Percentiles rank a stretch among this genome's conserved stretches.
Evolutionary conservation across 2,797 vertebrate species (phyloP).

Genomic region (Passerculus sandwichensis): DNA sequence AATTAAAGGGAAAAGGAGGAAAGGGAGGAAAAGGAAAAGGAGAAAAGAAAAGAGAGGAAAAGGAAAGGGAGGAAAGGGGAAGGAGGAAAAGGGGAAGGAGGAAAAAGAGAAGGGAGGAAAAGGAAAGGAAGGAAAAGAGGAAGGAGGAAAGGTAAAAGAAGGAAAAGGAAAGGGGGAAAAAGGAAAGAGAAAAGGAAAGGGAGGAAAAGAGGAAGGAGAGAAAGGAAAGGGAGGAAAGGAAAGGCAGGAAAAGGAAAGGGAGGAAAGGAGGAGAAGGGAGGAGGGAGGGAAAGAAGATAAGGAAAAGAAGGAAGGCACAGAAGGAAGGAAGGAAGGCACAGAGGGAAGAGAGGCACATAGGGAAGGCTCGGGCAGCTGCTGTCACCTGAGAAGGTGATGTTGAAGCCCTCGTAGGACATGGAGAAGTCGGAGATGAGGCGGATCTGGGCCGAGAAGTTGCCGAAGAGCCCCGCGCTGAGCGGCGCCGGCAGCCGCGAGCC

Average conservation of each 20-base stretch:
- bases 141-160: accelerated
- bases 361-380: accelerated
- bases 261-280: too few relatives aligned
- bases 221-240: too few relatives aligned
- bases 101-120: accelerated
- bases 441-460: constrained; percentile 96
- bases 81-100: accelerated
- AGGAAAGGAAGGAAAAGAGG: too few relatives aligned
- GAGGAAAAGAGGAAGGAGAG: too few relatives aligned
- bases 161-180: too few relatives aligned
- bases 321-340: too few relatives aligned
- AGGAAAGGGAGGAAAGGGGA: background rate
- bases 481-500: constrained; percentile 91
- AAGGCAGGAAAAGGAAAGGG: too few relatives aligned
- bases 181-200: too few relatives aligned
- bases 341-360: accelerated
- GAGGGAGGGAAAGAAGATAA: too few relatives aligned
- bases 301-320: too few relatives aligned
- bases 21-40: too few relatives aligned
- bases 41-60: too few relatives aligned
- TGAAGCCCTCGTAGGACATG: constrained; percentile 98
- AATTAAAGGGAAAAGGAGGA: accelerated
- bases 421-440: constrained; percentile 98
- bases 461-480: constrained; percentile 93
- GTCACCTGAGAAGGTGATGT: constrained; percentile 97